A percentile compares a stretch with the other conserved stretches of the same genome.
Conservation (phyloP, 2,888 invertebrate genomes). For the Eurois occulta region DNA sequence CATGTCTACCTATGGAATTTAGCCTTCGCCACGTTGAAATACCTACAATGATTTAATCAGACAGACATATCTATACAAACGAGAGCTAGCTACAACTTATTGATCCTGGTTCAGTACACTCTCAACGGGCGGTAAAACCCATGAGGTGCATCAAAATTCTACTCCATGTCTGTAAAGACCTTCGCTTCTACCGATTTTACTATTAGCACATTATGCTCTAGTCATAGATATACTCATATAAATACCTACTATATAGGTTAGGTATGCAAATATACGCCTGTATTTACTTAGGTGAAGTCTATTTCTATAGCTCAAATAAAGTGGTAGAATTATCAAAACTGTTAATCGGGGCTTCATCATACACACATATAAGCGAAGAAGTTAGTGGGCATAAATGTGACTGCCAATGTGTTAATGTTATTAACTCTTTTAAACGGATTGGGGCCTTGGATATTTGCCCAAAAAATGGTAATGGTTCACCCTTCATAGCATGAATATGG, state of each 20-base stretch:
- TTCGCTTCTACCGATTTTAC: slow-evolving; percentile 41
- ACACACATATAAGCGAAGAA: slow-evolving; percentile 8
- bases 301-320: neutral
- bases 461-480: slow-evolving; percentile 11
- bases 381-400: slow-evolving; percentile 16
- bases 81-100: slow-evolving; percentile 36
- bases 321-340: slow-evolving; percentile 6
- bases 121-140: slow-evolving; percentile 50
- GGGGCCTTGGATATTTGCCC: slow-evolving; percentile 27
- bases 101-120: slow-evolving; percentile 60
- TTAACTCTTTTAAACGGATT: slow-evolving; percentile 14
- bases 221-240: slow-evolving; percentile 13
- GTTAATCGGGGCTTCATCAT: neutral
- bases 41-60: neutral
- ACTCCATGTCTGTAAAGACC: slow-evolving; percentile 42
- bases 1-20: neutral
- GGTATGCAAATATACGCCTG: neutral
- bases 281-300: neutral
- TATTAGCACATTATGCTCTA: slow-evolving; percentile 33
- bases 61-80: slow-evolving; percentile 14
- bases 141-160: slow-evolving; percentile 53
- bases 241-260: neutral
- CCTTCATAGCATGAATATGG: slow-evolving; percentile 36
- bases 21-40: slow-evolving; percentile 8
- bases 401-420: slow-evolving; percentile 12